Percentiles rank a stretch among this genome's conserved stretches.
Conservation (phyloP, 2,888 invertebrate species). For the Noctua comes region DNA sequence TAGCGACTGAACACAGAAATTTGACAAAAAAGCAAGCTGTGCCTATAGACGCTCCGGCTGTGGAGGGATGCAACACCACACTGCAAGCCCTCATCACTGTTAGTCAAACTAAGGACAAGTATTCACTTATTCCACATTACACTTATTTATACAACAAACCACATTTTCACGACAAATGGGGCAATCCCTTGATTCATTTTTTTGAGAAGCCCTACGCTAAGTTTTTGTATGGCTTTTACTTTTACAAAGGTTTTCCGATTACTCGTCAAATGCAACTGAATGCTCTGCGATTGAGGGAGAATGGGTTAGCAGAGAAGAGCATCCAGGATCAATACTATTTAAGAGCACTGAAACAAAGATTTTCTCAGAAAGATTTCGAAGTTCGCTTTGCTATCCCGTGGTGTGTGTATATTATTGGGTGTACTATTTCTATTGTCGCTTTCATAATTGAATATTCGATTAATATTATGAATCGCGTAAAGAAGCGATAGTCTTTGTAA, state of each 20-base stretch:
- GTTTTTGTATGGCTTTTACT: conserved; percentile 36
- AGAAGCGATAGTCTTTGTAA: conserved; percentile 1
- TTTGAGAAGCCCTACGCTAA: conserved; percentile 47
- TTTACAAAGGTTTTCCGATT: conserved; percentile 62
- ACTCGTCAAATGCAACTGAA: conserved; percentile 27
- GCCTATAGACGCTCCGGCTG: neutral
- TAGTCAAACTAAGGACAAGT: conserved; percentile 32
- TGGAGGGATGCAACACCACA: conserved; percentile 54
- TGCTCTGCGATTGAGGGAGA: conserved; percentile 51
- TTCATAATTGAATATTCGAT: conserved; percentile 53
- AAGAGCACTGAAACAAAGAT: conserved; percentile 43
- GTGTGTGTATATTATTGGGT: conserved; percentile 53
- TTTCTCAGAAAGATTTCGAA: conserved; percentile 42
- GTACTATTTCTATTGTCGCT: conserved; percentile 32
- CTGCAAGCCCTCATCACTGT: conserved; percentile 35
- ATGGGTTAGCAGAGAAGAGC: conserved; percentile 53
- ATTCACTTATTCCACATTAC: conserved; percentile 45
- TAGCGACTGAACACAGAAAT: conserved; percentile 36
- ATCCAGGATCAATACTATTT: conserved; percentile 41
- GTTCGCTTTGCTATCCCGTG: conserved; percentile 58
- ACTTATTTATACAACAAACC: conserved; percentile 43
- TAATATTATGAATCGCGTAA: neutral
- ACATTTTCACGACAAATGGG: conserved; percentile 55
- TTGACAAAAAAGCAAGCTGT: neutral
- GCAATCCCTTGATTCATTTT: conserved; percentile 40